A percentile compares a stretch with the other conserved stretches of the same genome.
phyloP scores from a whole-genome alignment of 1,140 invertebrate genomes.

The Pollicipes pollicipes region DNA sequence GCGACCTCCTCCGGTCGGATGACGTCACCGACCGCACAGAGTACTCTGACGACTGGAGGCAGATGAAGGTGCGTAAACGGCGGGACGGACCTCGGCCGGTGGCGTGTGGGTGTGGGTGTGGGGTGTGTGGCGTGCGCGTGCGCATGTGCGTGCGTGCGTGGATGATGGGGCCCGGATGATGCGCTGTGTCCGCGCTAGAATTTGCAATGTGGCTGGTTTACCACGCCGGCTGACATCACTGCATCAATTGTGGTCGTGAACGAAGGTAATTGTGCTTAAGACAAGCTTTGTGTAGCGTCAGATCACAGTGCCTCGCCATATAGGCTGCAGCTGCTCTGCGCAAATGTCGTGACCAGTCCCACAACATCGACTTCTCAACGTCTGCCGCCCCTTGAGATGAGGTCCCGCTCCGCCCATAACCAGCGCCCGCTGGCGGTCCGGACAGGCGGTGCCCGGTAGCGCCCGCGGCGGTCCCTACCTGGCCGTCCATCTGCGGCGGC shows the following conservation, averaged over 20 bases:
- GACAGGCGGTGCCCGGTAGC: slow-evolving; percentile 13
- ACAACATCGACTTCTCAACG: slow-evolving; percentile 2
- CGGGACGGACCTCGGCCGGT: neutral
- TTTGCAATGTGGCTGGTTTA: too few species aligned
- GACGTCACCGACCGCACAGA: slow-evolving; percentile 41
- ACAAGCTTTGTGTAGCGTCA: neutral
- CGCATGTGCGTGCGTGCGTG: too few species aligned
- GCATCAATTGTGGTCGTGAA: neutral
- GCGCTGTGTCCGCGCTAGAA: too few species aligned
- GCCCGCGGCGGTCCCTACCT: slow-evolving; percentile 56
- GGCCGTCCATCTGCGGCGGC: slow-evolving; percentile 58
- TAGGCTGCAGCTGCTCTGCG: neutral
- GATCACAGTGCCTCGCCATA: neutral
- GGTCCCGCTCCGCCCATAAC: neutral
- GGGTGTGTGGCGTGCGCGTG: too few species aligned
- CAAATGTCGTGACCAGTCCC: neutral
- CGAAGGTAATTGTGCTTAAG: neutral
- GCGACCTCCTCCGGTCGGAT: slow-evolving; percentile 44
- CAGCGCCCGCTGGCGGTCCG: neutral
- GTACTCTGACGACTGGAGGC: slow-evolving; percentile 38
- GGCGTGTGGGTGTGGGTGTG: neutral
- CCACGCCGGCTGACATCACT: neutral
- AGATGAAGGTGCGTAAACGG: slow-evolving; percentile 36
- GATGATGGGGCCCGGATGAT: too few species aligned
- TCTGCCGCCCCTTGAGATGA: neutral